A percentile compares a stretch with the other conserved stretches of the same genome.
Evolutionary conservation across 2,113 vertebrate genomes (phyloP).

Genomic region (Marmota flaviventris): DNA sequence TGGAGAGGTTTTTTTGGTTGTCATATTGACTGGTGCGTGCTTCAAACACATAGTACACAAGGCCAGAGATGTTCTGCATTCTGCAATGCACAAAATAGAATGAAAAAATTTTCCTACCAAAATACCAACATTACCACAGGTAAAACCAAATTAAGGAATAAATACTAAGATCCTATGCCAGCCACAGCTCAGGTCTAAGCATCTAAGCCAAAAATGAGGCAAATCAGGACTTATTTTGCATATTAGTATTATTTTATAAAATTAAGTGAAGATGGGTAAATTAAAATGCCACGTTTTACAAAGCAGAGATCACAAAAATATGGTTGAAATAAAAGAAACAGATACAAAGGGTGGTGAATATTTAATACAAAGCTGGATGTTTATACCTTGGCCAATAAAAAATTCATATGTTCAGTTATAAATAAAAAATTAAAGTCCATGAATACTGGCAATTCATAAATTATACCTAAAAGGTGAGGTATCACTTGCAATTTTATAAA

Average conservation of each 20-base stretch:
- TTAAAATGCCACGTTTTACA: background rate
- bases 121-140: background rate
- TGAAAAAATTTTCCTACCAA: background rate
- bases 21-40: background rate
- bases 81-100: background rate
- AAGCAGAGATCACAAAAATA: background rate
- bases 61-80: background rate
- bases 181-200: background rate
- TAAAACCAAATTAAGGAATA: background rate
- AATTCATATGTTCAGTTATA: background rate
- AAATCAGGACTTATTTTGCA: background rate
- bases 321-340: background rate
- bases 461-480: background rate
- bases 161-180: background rate
- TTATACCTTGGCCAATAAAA: background rate
- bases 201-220: background rate
- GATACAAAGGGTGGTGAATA: background rate
- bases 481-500: constrained; percentile 22
- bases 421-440: constrained; percentile 13
- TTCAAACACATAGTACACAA: background rate
- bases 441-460: background rate
- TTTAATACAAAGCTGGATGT: background rate
- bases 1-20: background rate
- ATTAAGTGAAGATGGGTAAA: background rate
- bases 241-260: background rate